Percentiles rank a stretch among this genome's conserved stretches.
phyloP scores from a whole-genome alignment of 2,797 vertebrate genomes.

The Spheniscus humboldti region DNA sequence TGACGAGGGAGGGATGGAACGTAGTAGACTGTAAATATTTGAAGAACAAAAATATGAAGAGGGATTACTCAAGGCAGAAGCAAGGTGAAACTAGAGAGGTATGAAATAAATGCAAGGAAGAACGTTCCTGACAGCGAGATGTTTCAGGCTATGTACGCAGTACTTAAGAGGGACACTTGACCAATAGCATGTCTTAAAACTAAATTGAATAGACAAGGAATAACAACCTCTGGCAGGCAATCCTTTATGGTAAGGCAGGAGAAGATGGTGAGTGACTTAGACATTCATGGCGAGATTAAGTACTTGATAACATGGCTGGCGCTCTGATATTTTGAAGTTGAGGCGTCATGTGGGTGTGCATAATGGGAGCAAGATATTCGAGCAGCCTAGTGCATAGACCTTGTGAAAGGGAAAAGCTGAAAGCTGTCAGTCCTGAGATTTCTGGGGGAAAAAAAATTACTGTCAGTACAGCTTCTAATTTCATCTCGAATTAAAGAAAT shows the following conservation, averaged over 20 bases:
- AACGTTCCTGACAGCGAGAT: background rate
- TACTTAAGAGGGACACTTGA: background rate
- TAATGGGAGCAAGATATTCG: background rate
- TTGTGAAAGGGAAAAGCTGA: background rate
- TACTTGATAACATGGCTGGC: background rate
- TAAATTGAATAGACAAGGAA: background rate
- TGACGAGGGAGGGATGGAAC: background rate
- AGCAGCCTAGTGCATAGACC: background rate
- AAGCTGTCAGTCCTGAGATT: background rate
- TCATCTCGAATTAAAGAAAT: background rate
- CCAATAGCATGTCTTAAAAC: background rate
- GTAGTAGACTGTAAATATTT: background rate
- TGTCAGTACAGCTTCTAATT: background rate
- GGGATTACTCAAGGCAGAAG: background rate
- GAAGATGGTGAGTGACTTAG: background rate
- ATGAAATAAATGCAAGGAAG: background rate
- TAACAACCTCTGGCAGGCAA: background rate
- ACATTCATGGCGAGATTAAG: background rate
- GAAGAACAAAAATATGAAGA: background rate
- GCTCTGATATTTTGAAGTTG: background rate
- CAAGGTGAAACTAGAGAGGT: background rate
- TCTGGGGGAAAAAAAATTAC: background rate
- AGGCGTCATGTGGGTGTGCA: background rate
- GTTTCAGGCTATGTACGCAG: background rate
- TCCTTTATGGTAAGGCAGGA: background rate